phyloP scores from a whole-genome alignment of 2,113 vertebrate species.

The Spheniscus mendiculus region DNA sequence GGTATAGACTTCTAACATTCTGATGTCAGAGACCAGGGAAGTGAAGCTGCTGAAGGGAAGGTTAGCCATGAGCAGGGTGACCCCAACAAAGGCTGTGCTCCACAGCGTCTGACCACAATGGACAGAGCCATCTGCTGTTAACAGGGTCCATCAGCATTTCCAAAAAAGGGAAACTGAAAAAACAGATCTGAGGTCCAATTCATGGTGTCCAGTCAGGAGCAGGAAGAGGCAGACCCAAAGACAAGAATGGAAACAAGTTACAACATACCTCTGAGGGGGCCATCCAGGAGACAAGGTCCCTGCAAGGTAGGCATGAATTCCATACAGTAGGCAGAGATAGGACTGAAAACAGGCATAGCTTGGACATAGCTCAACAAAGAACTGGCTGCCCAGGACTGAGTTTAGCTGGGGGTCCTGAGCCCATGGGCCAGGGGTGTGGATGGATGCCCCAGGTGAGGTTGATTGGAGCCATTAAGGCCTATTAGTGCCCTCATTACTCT shows the following conservation, averaged over 20 bases:
- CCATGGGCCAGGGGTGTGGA: rapidly evolving
- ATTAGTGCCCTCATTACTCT: not conserved
- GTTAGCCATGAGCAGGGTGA: not conserved
- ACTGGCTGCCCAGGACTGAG: not conserved
- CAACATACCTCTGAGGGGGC: rapidly evolving
- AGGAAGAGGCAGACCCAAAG: not conserved
- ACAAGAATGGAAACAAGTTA: not conserved
- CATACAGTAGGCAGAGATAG: not conserved
- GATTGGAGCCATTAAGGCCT: not conserved
- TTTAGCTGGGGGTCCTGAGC: not conserved
- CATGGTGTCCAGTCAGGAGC: not conserved
- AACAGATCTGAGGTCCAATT: not conserved
- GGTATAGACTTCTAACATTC: not conserved
- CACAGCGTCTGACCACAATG: not conserved
- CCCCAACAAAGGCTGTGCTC: rapidly evolving
- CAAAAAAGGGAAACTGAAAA: not conserved
- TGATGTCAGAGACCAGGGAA: not conserved
- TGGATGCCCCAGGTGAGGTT: not conserved
- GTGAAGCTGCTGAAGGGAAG: not conserved
- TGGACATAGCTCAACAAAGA: not conserved
- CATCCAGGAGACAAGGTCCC: not conserved
- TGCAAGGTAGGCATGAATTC: not conserved
- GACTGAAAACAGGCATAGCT: not conserved
- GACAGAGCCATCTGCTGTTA: not conserved
- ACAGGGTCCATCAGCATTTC: not conserved